These are phyloP conservation scores for Tiliacea aurago DNA, from an alignment of 2,888 invertebrate genomes.

Conservation along the genomic window DNA sequence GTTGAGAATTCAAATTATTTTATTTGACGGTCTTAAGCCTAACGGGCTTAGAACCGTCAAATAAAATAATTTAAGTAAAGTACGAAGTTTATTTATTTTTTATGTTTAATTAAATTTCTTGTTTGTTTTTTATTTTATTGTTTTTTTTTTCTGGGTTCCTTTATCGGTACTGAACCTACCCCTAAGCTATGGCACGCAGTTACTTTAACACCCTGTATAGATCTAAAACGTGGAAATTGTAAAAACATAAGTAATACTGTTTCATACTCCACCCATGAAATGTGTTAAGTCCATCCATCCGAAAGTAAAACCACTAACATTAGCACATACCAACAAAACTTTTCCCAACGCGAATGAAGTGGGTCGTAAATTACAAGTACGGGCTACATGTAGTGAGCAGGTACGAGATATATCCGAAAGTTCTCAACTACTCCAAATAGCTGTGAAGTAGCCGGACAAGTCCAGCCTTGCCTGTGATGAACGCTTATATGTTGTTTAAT, in stretches of 20 bases:
- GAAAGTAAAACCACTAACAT: background rate
- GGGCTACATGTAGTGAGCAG: slow-evolving; percentile 1
- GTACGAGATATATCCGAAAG: slow-evolving; percentile 10
- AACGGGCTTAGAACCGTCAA: too few relatives aligned
- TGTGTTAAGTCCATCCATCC: background rate
- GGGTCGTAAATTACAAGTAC: slow-evolving; percentile 12
- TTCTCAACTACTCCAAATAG: slow-evolving; percentile 24
- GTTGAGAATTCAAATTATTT: too few relatives aligned
- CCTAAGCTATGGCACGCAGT: too few relatives aligned
- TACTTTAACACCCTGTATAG: too few relatives aligned
- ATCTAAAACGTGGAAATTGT: too few relatives aligned
- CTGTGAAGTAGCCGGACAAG: background rate
- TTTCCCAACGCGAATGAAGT: slow-evolving; percentile 7
- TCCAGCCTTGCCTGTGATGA: background rate
- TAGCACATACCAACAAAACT: slow-evolving; percentile 8
- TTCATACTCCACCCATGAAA: background rate
- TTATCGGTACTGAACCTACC: too few relatives aligned
- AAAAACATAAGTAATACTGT: background rate
- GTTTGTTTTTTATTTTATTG: too few relatives aligned
- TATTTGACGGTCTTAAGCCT: too few relatives aligned
- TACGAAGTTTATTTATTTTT: too few relatives aligned
- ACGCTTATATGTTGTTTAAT: background rate
- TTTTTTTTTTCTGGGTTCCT: too few relatives aligned
- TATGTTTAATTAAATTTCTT: too few relatives aligned
- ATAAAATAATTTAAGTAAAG: too few relatives aligned